Percentiles rank a stretch among this genome's conserved stretches.
phyloP scores from a whole-genome alignment of 2,113 vertebrate species.

The Dasyornis broadbenti region DNA sequence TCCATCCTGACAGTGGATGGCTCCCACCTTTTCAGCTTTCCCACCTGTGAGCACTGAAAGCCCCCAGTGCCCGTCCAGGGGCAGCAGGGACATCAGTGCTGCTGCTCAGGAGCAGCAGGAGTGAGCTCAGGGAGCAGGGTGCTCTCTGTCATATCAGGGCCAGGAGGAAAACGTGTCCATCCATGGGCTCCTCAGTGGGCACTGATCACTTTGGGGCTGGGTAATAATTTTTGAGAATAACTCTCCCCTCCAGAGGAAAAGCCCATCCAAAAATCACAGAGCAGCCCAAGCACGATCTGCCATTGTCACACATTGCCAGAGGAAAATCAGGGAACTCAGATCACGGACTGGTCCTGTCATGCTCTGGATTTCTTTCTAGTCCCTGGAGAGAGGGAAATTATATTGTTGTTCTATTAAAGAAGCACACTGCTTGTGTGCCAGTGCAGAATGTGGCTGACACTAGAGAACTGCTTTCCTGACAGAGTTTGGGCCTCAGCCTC shows the following conservation, averaged over 20 bases:
- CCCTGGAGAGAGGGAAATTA: background rate
- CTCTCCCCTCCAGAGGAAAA: background rate
- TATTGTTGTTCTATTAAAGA: background rate
- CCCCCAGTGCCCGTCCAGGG: no score
- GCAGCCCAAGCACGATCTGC: fast-evolving
- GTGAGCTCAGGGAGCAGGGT: background rate
- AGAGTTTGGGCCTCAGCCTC: background rate
- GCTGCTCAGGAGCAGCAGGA: background rate
- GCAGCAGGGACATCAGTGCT: background rate
- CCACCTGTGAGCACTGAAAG: background rate
- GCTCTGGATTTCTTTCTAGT: background rate
- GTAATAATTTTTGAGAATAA: background rate
- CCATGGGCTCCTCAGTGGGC: background rate
- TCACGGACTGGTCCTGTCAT: background rate
- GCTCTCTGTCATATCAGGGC: background rate
- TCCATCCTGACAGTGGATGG: background rate
- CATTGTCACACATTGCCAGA: background rate
- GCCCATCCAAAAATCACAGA: background rate
- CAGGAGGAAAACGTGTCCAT: background rate
- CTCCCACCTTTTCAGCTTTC: background rate
- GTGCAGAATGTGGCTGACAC: background rate
- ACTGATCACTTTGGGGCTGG: background rate
- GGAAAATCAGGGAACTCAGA: background rate
- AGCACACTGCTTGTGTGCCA: background rate
- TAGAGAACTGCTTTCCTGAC: background rate